A percentile compares a stretch with the other conserved stretches of the same genome.
phyloP scores from a whole-genome alignment of 35 echinoderm and acorn worm species.

The Apostichopus japonicus region DNA sequence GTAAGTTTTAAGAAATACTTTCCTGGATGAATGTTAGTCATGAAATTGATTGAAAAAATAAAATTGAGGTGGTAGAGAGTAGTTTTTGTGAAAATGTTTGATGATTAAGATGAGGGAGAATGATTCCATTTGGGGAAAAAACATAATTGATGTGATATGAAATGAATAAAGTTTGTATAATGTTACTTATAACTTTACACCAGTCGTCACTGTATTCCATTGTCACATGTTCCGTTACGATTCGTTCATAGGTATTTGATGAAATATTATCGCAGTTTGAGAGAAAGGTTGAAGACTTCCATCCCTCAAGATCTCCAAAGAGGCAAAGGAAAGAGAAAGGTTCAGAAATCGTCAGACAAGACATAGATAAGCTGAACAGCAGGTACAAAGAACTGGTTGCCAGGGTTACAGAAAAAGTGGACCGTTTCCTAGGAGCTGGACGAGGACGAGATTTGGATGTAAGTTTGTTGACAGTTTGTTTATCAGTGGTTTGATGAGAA shows the following conservation, averaged over 20 bases:
- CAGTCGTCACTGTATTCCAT: no score
- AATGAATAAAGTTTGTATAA: no score
- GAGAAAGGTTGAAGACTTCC: conserved; percentile 59
- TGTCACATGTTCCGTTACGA: no score
- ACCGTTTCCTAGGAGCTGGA: conserved; percentile 64
- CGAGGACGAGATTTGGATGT: conserved; percentile 62
- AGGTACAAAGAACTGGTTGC: conserved; percentile 83
- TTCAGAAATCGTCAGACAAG: conserved; percentile 63
- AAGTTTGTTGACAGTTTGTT: conserved; percentile 55
- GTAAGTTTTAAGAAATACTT: no score
- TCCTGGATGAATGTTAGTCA: no score
- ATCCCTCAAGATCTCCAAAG: conserved; percentile 48
- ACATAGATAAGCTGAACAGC: conserved; percentile 75
- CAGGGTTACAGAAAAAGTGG: conserved; percentile 65
- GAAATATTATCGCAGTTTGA: conserved; percentile 51
- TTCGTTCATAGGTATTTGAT: conserved; percentile 80
- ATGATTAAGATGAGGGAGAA: no score
- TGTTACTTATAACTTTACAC: no score
- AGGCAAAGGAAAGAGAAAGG: conserved; percentile 60
- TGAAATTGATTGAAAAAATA: no score
- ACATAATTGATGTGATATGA: no score
- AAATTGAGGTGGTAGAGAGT: no score
- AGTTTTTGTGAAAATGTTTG: no score
- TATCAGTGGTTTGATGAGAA: neutral
- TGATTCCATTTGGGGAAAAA: no score